These are phyloP conservation scores for Ceyx margarethae DNA, from an alignment of 2,113 vertebrate genomes.

Conservation along the genomic window DNA sequence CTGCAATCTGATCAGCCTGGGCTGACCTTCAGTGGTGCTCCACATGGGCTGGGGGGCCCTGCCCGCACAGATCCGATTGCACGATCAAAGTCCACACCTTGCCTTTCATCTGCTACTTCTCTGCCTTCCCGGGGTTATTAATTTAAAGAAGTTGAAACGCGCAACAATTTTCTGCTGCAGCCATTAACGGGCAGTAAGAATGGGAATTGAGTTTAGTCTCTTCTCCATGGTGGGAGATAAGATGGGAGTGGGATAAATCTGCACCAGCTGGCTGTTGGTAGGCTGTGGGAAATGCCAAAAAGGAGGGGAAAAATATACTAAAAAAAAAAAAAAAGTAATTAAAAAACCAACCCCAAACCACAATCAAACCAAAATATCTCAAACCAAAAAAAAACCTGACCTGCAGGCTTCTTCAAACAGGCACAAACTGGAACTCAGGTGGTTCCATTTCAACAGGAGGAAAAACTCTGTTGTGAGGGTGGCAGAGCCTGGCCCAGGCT, in stretches of 20 bases:
- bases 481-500: background rate
- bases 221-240: background rate
- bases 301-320: background rate
- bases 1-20: background rate
- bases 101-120: slow-evolving; percentile 13
- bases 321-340: background rate
- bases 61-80: background rate
- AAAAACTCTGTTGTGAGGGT: background rate
- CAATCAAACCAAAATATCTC: background rate
- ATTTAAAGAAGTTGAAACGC: background rate
- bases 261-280: background rate
- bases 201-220: background rate
- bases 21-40: slow-evolving; percentile 9
- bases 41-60: background rate
- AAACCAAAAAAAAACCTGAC: background rate
- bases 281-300: background rate
- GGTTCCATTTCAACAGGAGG: background rate
- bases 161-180: background rate
- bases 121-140: background rate
- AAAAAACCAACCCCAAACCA: background rate
- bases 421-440: background rate
- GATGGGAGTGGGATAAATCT: background rate
- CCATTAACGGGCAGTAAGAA: background rate
- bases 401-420: background rate
- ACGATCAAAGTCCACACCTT: background rate